Evolutionary conservation across 2,888 invertebrate species (phyloP), one percentile per base, ranked within the genome.

Genomic region (Bhutanitis thaidina): DNA sequence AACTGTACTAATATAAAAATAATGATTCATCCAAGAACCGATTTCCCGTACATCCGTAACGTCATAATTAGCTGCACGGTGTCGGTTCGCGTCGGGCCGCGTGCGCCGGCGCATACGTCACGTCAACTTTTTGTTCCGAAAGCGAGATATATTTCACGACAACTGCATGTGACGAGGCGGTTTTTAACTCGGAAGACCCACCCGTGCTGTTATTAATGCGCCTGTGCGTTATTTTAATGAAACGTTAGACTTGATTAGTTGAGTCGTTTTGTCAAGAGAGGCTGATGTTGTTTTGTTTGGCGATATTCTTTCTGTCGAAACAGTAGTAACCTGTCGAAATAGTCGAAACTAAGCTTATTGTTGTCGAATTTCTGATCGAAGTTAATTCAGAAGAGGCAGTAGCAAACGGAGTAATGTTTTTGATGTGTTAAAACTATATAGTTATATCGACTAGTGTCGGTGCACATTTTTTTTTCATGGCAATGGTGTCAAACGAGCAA

Each of bases 51-150:
- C 35, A 48, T 47, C 48, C 53, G 57, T n/a, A 49, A 41, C 39
- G 40, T 64, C 65, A 61, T 68, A 69, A 71, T 71, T 70, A 70
- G 62, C 46, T 20, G 51, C 56, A 50, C 56, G 51, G 51, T 49
- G 54, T 44, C 44, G 7, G n/a, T 52, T 45, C 59, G 62, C 66
- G 55, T 40, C 35, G 53, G 39, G 15, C 0, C 15, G 44, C 55
- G 44, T 39, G 61, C 69, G 60, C 64, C 14, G 49, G 64, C 54
- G 69, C 61, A 71, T 71, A 61, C 44, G 60, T 71, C 71, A 71
- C 62, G 61, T 61, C 61, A 62, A 64, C 68, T 60, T 68, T 57
- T 60, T 57, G 58, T 58, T 54, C 41, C 57, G 49, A 53, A 50
- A 51, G 45, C 15, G 55, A 58, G 58, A 60, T 57, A 64, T 63